Conservation (phyloP, 2,113 vertebrate species). For the Plotosus lineatus region DNA sequence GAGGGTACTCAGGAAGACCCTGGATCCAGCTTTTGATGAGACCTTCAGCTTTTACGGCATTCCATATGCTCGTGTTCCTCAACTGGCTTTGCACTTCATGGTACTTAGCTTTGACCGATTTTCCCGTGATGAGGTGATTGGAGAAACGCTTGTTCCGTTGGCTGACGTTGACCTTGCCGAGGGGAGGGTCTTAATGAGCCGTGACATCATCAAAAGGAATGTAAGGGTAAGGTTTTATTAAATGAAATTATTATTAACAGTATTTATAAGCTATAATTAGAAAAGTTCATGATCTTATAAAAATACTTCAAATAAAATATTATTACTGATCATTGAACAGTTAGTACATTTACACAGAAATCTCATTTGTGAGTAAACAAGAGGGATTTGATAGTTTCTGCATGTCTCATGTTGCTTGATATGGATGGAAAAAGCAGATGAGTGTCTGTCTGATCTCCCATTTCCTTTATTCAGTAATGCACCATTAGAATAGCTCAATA, state of each 20-base stretch:
- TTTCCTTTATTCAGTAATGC: constrained; percentile 6
- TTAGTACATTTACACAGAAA: not conserved
- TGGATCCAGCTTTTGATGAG: constrained; percentile 96
- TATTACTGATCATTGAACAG: not conserved
- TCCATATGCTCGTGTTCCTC: constrained; percentile 83
- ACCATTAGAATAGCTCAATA: constrained; percentile 25
- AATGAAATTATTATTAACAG: not conserved
- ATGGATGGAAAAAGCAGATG: not conserved
- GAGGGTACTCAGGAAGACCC: constrained; percentile 92
- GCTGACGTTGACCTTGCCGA: constrained; percentile 85
- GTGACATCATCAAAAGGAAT: constrained; percentile 94
- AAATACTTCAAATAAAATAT: not conserved
- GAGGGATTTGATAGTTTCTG: not conserved
- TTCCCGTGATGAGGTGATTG: constrained; percentile 95
- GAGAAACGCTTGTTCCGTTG: constrained; percentile 91
- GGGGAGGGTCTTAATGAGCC: constrained; percentile 89
- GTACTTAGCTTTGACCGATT: constrained; percentile 96
- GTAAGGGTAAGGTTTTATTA: constrained; percentile 81
- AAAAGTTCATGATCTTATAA: not conserved
- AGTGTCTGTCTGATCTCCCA: constrained; percentile 47
- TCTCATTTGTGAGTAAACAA: not conserved
- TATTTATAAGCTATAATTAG: not conserved
- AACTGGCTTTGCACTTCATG: constrained; percentile 90
- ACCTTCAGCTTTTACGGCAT: constrained; percentile 98
- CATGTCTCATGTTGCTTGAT: not conserved